A percentile compares a stretch with the other conserved stretches of the same genome.
Evolutionary conservation across 2,888 invertebrate species (phyloP).

Genomic region (Tetranychus truncatus): DNA sequence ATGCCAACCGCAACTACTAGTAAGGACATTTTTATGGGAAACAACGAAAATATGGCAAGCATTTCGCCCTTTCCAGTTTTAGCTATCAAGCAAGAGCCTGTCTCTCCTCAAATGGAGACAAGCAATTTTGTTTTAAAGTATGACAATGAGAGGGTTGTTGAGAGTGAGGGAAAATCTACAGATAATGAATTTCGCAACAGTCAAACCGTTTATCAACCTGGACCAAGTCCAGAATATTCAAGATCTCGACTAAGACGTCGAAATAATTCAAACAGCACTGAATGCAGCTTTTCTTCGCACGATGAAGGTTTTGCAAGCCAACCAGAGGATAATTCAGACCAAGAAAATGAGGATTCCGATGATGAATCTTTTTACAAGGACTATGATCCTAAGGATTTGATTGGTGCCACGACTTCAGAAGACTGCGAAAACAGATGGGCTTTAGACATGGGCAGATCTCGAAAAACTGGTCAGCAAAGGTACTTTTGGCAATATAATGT

Average conservation of each 20-base stretch:
- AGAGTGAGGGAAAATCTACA: not conserved
- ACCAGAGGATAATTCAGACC: slow-evolving; percentile 55
- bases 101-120: not conserved
- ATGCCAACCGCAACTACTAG: not conserved
- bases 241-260: slow-evolving; percentile 2
- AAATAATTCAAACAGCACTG: slow-evolving; percentile 21
- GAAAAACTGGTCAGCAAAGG: slow-evolving; percentile 39
- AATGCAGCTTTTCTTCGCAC: slow-evolving; percentile 42
- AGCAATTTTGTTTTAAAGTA: not conserved
- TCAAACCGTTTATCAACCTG: not conserved
- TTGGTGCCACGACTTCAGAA: slow-evolving; percentile 27
- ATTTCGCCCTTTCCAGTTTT: not conserved
- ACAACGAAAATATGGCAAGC: not conserved
- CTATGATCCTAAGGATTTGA: slow-evolving; percentile 20
- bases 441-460: slow-evolving; percentile 22
- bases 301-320: slow-evolving; percentile 51
- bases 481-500: slow-evolving; percentile 98
- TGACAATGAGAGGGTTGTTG: not conserved
- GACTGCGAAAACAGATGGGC: slow-evolving; percentile 40
- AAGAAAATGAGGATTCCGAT: slow-evolving; percentile 16
- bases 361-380: slow-evolving; percentile 24
- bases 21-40: not conserved
- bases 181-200: not conserved
- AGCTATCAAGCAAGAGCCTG: not conserved
- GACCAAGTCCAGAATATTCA: not conserved